Percentiles rank a stretch among this genome's conserved stretches.
These are phyloP conservation scores for Ara ararauna DNA, from an alignment of 2,797 vertebrate species.

Conservation along the genomic window DNA sequence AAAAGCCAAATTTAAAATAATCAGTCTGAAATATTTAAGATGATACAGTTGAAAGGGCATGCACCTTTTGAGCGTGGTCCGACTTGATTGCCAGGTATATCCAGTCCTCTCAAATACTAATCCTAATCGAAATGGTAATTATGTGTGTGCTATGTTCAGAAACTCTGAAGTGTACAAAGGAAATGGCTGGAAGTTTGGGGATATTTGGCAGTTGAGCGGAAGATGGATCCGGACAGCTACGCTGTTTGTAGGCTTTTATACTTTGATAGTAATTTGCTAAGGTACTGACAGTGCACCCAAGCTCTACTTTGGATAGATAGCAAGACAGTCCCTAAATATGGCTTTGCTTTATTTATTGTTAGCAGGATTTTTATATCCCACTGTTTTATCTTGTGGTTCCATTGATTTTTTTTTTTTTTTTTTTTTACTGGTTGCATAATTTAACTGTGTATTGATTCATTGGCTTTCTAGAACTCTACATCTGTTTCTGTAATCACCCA, in stretches of 20 bases:
- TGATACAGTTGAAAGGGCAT: not conserved
- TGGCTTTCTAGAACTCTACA: not conserved
- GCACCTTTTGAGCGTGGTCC: not conserved
- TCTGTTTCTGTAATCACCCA: constrained; percentile 29
- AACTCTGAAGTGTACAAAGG: not conserved
- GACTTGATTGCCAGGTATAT: not conserved
- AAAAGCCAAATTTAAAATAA: not conserved
- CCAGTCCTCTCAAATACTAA: not conserved
- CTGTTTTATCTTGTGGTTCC: constrained; percentile 9
- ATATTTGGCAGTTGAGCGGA: not conserved
- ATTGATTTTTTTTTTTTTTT: constrained; percentile 18
- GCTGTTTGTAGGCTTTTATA: not conserved
- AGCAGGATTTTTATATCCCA: constrained; percentile 7
- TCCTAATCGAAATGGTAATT: not conserved
- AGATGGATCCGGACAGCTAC: not conserved
- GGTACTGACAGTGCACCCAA: not conserved
- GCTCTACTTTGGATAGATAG: not conserved
- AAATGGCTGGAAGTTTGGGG: not conserved
- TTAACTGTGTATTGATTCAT: constrained; percentile 51
- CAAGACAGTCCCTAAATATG: not conserved
- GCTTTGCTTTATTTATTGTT: constrained; percentile 33
- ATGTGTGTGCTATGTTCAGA: not conserved
- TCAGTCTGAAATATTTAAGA: not conserved
- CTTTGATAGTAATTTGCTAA: not conserved
- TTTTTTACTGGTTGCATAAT: constrained; percentile 4